Conservation (phyloP, 1,140 invertebrate genomes). For the Chlorops oryzae region DNA sequence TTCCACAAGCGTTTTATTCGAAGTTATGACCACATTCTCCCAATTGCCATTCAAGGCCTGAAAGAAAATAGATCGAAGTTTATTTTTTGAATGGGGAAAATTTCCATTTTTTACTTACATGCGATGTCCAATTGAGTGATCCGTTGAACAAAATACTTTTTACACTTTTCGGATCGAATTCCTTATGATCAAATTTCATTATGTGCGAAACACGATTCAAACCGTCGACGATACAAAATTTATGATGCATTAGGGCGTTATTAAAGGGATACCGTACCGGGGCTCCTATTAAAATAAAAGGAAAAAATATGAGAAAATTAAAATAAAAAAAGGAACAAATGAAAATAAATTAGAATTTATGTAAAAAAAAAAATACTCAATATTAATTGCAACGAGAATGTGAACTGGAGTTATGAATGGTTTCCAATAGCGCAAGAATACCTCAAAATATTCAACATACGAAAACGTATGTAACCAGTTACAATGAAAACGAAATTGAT, state of each 20-base stretch:
- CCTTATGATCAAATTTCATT: too few species aligned
- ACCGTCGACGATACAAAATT: slow-evolving; percentile 32
- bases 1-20: slow-evolving; percentile 1
- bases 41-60: slow-evolving; percentile 30
- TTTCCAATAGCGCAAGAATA: too few species aligned
- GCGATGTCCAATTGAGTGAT: slow-evolving; percentile 33
- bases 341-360: not conserved
- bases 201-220: slow-evolving; percentile 17
- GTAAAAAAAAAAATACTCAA: not conserved
- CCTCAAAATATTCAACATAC: too few species aligned
- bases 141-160: slow-evolving; percentile 22
- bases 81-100: too few species aligned
- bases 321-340: not conserved
- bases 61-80: too few species aligned
- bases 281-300: slow-evolving; percentile 13
- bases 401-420: too few species aligned
- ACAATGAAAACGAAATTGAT: too few species aligned
- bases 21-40: slow-evolving; percentile 30
- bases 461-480: too few species aligned
- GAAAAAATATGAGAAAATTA: not conserved
- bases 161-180: not conserved
- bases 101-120: slow-evolving; percentile 5
- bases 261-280: slow-evolving; percentile 21
- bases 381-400: not conserved
- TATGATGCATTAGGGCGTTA: slow-evolving; percentile 36